phyloP scores from a whole-genome alignment of 2,888 invertebrate species.

The Mermis nigrescens region DNA sequence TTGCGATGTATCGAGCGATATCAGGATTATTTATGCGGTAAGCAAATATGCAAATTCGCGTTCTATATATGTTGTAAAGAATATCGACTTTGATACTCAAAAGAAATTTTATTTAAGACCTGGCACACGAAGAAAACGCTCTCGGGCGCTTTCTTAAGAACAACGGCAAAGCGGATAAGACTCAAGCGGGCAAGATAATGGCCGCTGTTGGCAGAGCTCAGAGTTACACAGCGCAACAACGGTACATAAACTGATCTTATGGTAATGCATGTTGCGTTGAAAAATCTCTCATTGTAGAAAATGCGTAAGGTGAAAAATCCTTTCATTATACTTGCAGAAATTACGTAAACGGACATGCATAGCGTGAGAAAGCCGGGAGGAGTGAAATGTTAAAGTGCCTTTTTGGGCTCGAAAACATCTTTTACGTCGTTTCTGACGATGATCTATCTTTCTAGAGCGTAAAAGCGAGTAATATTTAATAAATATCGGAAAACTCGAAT shows the following conservation, averaged over 20 bases:
- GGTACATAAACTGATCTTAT: constrained; percentile 26
- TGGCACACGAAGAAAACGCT: constrained; percentile 85
- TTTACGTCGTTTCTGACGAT: no score
- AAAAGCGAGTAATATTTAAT: no score
- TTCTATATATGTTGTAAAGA: background rate
- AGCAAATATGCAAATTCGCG: constrained; percentile 22
- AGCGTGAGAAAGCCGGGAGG: no score
- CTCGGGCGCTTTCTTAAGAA: constrained; percentile 83
- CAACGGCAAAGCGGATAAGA: constrained; percentile 65
- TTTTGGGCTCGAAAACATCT: no score
- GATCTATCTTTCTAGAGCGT: no score
- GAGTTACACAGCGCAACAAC: constrained; percentile 73
- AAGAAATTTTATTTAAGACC: constrained; percentile 39
- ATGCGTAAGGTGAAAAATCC: no score
- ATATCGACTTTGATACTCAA: background rate
- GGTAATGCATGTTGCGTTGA: background rate
- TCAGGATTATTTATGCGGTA: constrained; percentile 69
- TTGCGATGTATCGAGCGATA: constrained; percentile 36
- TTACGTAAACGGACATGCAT: no score
- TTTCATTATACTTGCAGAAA: no score
- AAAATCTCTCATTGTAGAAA: background rate
- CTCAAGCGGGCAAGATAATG: constrained; percentile 65
- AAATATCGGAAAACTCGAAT: no score
- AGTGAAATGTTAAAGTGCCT: no score
- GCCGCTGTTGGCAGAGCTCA: constrained; percentile 62